These are phyloP conservation scores for Eidolon helvum DNA, from an alignment of 2,113 vertebrate genomes.

Conservation along the genomic window DNA sequence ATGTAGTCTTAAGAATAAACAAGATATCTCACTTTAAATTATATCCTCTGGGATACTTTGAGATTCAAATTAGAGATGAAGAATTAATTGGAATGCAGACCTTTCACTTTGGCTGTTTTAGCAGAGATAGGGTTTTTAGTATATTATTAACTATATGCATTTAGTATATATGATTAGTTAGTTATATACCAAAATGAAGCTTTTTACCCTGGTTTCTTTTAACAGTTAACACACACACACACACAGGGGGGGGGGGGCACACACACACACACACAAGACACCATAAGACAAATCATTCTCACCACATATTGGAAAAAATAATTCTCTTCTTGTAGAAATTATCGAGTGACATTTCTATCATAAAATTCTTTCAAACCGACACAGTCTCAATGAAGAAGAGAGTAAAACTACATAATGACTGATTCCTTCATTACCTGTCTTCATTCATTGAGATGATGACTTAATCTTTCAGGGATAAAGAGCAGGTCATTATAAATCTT, in stretches of 20 bases:
- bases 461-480: not conserved
- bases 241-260: too few species aligned
- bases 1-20: slow-evolving; percentile 41
- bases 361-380: slow-evolving; percentile 17
- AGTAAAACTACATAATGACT: not conserved
- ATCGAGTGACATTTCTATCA: not conserved
- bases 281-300: not conserved
- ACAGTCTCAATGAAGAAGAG: slow-evolving; percentile 17
- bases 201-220: slow-evolving; percentile 13
- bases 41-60: not conserved
- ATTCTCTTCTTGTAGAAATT: slow-evolving; percentile 9
- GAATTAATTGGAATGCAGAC: slow-evolving; percentile 45
- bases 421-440: not conserved
- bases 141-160: not conserved
- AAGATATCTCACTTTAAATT: slow-evolving; percentile 46
- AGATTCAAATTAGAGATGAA: slow-evolving; percentile 45
- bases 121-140: not conserved
- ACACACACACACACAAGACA: not conserved
- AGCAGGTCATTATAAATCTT: not conserved
- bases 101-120: slow-evolving; percentile 22
- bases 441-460: not conserved
- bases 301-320: not conserved
- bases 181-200: not conserved
- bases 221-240: not conserved
- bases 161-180: not conserved